A percentile compares a stretch with the other conserved stretches of the same genome.
These are phyloP conservation scores for Litoditis marina DNA, from an alignment of 2,888 invertebrate genomes.

Conservation along the genomic window DNA sequence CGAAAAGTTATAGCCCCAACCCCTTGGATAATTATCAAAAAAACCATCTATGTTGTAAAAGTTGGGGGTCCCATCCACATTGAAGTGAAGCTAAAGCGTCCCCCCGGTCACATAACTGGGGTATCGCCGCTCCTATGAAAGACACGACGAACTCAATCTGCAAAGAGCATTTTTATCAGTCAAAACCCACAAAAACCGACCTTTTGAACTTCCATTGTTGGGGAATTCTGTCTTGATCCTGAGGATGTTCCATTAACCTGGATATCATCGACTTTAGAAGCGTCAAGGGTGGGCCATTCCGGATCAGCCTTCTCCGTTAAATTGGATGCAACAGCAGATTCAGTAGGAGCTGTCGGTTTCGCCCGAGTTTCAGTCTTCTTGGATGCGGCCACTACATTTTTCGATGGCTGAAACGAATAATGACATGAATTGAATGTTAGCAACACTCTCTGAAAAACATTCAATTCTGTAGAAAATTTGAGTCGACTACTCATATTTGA, in stretches of 20 bases:
- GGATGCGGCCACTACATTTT: no score
- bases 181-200: not conserved
- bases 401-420: no score
- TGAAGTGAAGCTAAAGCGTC: no score
- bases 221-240: conserved; percentile 10
- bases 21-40: no score
- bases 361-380: not conserved
- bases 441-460: not conserved
- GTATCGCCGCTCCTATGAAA: no score
- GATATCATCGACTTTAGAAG: conserved; percentile 17
- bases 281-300: conserved; percentile 39
- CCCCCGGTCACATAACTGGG: no score
- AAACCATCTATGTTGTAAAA: no score
- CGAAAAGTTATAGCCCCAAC: no score
- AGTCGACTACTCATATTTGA: no score
- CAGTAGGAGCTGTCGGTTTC: not conserved
- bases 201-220: conserved; percentile 2
- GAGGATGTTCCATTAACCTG: conserved; percentile 26
- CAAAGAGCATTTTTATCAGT: no score
- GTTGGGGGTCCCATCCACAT: no score
- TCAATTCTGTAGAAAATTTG: not conserved
- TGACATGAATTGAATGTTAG: not conserved
- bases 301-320: conserved; percentile 18
- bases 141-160: no score
- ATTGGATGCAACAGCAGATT: conserved; percentile 1